Base-by-base conservation (phyloP, 2,113 vertebrate genomes). In the Cebidichthys violaceus region DNA sequence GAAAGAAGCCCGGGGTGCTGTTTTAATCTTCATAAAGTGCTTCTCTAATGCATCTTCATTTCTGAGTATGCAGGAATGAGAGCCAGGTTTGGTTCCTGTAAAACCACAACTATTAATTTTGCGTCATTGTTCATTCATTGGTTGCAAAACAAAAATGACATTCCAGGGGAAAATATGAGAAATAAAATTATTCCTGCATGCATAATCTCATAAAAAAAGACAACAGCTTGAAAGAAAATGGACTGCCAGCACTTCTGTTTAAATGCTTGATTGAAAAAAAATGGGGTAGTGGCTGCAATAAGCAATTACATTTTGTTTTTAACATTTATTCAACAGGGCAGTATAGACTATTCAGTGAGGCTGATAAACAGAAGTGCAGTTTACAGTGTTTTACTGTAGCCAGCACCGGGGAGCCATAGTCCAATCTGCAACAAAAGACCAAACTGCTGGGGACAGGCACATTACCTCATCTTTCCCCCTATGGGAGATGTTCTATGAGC, bases 11-110 rank as follows among this genome's bases (percentile, higher is more conserved):
- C 9, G 0, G n/a, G 47, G 0, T 4, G 0, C 0, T 0, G 1
- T 0, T 0, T 70, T 0, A 22, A 89, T 70, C 33, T 65, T 18
- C 70, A 94, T 10, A 22, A 94, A 88, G 39, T 77, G 31, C 81
- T 94, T 94, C 75, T 89, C 66, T 2, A 17, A 70, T 0, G 68
- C 29, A 22, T 90, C 74, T 76, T 94, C 92, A 7, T 10, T 72
- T 52, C 72, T 15, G 20, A 94, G 88, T 2, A 24, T 27, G 76
- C 95, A 96, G 1, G 24, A 1, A 0, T 0, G 9, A 31, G 88
- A 69, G 20, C 72, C 89, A 4, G 64, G 11, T 55, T 64, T 85
- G 47, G 74, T 88, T 79, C 79, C 94, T 95, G 85, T 41, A 80
- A 65, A 86, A 70, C 11, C 60, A 85, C 33, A 76, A 45, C 68